Evolutionary conservation across 1,140 invertebrate species (phyloP), one percentile per base, ranked within the genome.

Genomic region (Vanessa atalanta): DNA sequence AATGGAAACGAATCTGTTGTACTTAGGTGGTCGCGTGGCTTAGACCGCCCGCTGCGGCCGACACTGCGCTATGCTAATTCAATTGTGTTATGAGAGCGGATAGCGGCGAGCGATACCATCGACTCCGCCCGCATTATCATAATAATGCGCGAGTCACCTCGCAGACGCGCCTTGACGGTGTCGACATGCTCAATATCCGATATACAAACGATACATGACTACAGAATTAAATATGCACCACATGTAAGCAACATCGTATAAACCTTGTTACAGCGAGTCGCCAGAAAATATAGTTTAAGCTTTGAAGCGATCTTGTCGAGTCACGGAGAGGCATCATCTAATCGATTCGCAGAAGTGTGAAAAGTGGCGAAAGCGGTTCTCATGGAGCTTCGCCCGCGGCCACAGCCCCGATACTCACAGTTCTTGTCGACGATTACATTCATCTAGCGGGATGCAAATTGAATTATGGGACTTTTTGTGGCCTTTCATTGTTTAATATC

Each of bases 401-500:
- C 66, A 81, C 55, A 64, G 65, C 79, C 84, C 78, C 83, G 77
- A 80, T 86, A 85, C 84, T 75, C 78, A 77, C 77, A 80, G 70
- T 83, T 86, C 83, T 86, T 85, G 73, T 57, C 79, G 55, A 79
- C 79, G 76, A 88, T 89, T 86, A 85, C 84, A 83, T 81, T 84
- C 82, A 83, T 89, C 83, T 90, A 91, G 87, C 84, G 80, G 84
- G 83, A 93, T 93, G 91, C 89, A 93, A 93, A 93, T 93, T 91
- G 86, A 93, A 91, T 93, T 91, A 93, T 91, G 88, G 80, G 86
- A 89, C 84, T 91, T 93, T 91, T 91, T 91, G 86, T 89, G 76
- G 75, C 76, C 66, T 79, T 87, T 84, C 88, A 90, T 91, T 89
- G 89, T 90, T 87, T 86, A 83, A 86, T 83, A 78, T 78, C 76